These are phyloP conservation scores for Odontocerum albicorne DNA, from an alignment of 2,888 invertebrate genomes.

Conservation along the genomic window DNA sequence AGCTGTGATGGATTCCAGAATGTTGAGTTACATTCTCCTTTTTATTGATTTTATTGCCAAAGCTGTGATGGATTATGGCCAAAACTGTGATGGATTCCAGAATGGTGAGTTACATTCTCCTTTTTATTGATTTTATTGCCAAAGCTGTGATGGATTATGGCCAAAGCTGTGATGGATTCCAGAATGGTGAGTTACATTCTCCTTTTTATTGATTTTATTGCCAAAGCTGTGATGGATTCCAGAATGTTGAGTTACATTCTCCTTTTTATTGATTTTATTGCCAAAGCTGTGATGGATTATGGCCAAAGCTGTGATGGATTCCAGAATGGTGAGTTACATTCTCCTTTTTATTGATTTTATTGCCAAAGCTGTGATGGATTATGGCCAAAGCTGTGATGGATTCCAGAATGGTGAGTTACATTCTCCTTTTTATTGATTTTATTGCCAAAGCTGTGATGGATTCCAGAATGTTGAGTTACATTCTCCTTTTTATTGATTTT, in stretches of 20 bases:
- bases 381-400: conserved; percentile 99
- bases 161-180: conserved; percentile 98
- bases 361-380: too few relatives aligned
- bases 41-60: too few relatives aligned
- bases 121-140: too few relatives aligned
- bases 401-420: conserved; percentile 85
- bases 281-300: too few relatives aligned
- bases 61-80: too few relatives aligned
- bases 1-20: conserved; percentile 97
- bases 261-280: too few relatives aligned
- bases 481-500: too few relatives aligned
- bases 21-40: conserved; percentile 78
- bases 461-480: conserved; percentile 36
- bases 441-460: conserved; percentile 99
- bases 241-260: conserved; percentile 88
- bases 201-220: too few relatives aligned
- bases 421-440: too few relatives aligned
- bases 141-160: too few relatives aligned
- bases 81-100: conserved; percentile 99
- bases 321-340: conserved; percentile 84
- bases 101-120: conserved; percentile 80
- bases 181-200: conserved; percentile 83
- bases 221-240: conserved; percentile 98
- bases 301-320: conserved; percentile 99
- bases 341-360: too few relatives aligned